These are phyloP conservation scores for Elysia crispata DNA, from an alignment of 2,888 invertebrate species.

Conservation along the genomic window DNA sequence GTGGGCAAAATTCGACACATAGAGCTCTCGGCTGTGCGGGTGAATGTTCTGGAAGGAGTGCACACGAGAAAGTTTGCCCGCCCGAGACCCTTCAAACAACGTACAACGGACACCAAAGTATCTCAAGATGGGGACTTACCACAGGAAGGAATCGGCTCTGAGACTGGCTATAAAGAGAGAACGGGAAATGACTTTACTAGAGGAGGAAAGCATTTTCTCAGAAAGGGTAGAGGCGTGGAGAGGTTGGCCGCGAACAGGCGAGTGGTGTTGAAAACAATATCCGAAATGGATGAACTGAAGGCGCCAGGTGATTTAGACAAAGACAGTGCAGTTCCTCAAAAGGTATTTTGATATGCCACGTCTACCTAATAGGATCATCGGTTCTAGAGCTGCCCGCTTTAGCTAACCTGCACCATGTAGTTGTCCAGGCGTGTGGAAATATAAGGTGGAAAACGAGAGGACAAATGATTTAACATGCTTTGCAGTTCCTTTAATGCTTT, in stretches of 20 bases:
- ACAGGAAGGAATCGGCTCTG: neutral
- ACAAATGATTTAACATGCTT: no score
- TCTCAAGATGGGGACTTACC: neutral
- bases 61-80: conserved; percentile 6
- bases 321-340: no score
- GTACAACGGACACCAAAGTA: neutral
- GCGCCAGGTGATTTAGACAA: neutral
- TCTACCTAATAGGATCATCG: no score
- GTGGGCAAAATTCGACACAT: conserved; percentile 33
- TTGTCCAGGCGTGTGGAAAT: no score
- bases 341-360: no score
- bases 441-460: no score
- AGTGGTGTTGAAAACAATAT: neutral
- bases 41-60: conserved; percentile 38
- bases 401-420: no score
- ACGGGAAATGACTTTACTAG: no score
- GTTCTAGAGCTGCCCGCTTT: no score
- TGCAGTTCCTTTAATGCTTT: no score
- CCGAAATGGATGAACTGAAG: neutral
- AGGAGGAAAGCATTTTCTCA: neutral
- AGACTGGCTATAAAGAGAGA: no score
- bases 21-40: conserved; percentile 45
- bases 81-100: neutral
- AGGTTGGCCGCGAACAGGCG: neutral
- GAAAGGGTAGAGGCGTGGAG: neutral